These are phyloP conservation scores for Dolomedes plantarius DNA, from an alignment of 2,888 invertebrate genomes.

Conservation along the genomic window DNA sequence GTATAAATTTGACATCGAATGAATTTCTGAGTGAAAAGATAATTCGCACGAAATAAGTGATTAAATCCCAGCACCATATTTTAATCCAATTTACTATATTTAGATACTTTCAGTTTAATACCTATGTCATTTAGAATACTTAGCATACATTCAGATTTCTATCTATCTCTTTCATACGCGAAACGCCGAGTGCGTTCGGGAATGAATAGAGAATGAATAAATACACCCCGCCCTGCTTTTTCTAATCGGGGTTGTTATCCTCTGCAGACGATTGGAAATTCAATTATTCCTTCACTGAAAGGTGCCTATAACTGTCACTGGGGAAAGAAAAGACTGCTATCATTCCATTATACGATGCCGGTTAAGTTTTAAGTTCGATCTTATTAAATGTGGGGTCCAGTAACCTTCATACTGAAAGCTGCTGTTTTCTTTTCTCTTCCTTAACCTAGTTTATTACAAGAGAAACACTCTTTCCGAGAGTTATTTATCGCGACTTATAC, in stretches of 20 bases:
- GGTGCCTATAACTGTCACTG: constrained; percentile 10
- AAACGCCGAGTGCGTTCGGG: neutral
- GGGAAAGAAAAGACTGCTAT: neutral
- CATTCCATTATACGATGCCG: neutral
- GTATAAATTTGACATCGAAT: too few species aligned
- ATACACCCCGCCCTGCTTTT: neutral
- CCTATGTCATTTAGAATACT: neutral
- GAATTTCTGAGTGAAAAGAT: too few species aligned
- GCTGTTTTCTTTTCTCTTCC: neutral
- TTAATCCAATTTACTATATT: neutral
- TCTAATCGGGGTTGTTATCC: neutral
- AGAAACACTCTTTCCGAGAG: too few species aligned
- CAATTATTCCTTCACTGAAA: neutral
- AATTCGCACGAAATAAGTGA: too few species aligned
- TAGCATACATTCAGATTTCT: neutral
- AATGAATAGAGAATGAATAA: neutral
- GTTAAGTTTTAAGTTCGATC: neutral
- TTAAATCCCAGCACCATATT: too few species aligned
- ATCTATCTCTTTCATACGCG: neutral
- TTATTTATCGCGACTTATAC: too few species aligned
- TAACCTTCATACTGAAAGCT: constrained; percentile 6
- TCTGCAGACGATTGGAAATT: constrained; percentile 8
- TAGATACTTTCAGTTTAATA: neutral
- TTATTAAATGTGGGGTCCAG: neutral
- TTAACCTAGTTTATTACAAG: neutral